phyloP scores from a whole-genome alignment of 2,113 vertebrate species.

The Etheostoma spectabile region DNA sequence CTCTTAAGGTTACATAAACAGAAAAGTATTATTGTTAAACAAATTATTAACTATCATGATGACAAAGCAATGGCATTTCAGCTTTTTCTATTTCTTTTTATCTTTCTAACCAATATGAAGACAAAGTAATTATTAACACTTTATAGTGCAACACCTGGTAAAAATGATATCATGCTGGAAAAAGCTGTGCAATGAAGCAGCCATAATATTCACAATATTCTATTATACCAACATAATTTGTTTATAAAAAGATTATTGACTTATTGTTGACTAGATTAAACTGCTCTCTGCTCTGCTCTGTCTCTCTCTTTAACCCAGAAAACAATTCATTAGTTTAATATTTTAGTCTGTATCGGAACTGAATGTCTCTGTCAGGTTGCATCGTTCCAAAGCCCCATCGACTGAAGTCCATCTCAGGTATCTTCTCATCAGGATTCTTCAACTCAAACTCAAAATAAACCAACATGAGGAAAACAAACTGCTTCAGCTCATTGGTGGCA shows the following conservation, averaged over 20 bases:
- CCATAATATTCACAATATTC: background rate
- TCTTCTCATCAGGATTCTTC: constrained; percentile 76
- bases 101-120: no score
- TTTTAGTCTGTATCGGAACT: constrained; percentile 86
- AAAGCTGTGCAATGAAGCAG: background rate
- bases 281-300: background rate
- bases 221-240: background rate
- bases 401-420: constrained; percentile 83
- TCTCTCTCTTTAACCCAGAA: background rate
- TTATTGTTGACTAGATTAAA: background rate
- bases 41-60: no score
- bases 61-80: no score
- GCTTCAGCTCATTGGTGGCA: constrained; percentile 90
- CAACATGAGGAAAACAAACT: constrained; percentile 91
- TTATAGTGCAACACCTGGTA: no score
- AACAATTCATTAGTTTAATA: constrained; percentile 30
- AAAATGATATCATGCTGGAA: background rate
- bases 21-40: no score
- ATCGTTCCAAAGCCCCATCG: constrained; percentile 91
- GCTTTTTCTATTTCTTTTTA: no score
- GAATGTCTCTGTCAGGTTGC: constrained; percentile 86
- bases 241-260: background rate
- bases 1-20: no score
- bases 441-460: constrained; percentile 91
- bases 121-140: background rate